phyloP scores from a whole-genome alignment of 2,797 vertebrate genomes.

The Bradypodion pumilum region DNA sequence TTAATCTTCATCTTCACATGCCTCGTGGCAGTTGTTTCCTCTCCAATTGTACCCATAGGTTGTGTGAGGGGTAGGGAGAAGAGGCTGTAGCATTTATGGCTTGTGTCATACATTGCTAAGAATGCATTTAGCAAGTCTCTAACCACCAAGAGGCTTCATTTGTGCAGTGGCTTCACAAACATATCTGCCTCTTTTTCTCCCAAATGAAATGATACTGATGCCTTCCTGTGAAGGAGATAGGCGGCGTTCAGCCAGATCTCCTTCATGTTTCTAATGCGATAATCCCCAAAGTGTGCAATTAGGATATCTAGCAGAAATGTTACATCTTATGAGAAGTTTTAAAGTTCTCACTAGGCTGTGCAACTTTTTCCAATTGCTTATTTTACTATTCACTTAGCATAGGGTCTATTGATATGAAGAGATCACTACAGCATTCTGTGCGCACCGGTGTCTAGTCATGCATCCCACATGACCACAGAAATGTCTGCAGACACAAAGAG shows the following conservation, averaged over 20 bases:
- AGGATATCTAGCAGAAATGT: neutral
- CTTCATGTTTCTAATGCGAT: neutral
- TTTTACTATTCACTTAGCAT: no score
- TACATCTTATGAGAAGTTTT: neutral
- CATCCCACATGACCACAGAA: no score
- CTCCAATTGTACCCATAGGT: neutral
- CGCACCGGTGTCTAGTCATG: no score
- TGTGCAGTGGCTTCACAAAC: neutral
- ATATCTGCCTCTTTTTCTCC: neutral
- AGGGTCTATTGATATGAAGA: no score
- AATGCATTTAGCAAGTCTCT: neutral
- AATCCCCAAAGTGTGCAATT: neutral
- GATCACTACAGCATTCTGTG: no score
- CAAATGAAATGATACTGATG: neutral
- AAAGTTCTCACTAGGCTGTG: neutral
- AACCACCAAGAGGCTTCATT: neutral
- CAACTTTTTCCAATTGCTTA: neutral
- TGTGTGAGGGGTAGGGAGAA: no score
- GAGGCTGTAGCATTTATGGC: neutral
- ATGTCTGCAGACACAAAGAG: no score
- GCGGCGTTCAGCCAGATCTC: neutral
- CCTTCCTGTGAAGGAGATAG: neutral
- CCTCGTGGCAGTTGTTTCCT: neutral
- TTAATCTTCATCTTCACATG: constrained; percentile 4
- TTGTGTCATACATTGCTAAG: neutral